phyloP scores from a whole-genome alignment of 2,113 vertebrate genomes.

The Agelaius tricolor region DNA sequence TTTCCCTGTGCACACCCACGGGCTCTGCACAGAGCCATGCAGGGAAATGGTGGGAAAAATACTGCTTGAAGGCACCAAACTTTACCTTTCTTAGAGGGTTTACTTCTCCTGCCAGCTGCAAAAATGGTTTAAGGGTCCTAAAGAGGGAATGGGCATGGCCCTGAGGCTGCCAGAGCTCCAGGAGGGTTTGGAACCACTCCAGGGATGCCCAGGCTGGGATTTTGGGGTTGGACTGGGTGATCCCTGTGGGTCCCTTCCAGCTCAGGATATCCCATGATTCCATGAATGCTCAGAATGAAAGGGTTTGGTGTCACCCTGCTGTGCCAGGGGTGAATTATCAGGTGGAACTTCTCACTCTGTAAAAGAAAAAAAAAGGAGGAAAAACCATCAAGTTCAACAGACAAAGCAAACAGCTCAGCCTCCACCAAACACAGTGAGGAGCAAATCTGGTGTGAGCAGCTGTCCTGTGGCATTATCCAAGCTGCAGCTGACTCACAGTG shows the following conservation, averaged over 20 bases:
- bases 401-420: neutral
- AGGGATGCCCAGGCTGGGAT: neutral
- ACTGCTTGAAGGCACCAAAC: neutral
- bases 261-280: neutral
- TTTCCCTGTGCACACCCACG: rapidly evolving
- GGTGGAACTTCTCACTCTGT: neutral
- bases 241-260: neutral
- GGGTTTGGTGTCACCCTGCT: neutral
- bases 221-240: neutral
- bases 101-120: neutral
- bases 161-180: neutral
- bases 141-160: neutral
- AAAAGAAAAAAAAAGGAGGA: neutral
- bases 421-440: neutral
- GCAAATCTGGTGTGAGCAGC: neutral
- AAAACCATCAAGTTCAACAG: neutral
- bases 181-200: rapidly evolving
- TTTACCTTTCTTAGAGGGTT: neutral
- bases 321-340: neutral
- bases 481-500: neutral
- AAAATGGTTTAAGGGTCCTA: neutral
- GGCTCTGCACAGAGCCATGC: neutral
- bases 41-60: neutral
- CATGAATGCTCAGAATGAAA: neutral
- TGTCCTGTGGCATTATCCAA: neutral